Percentiles rank a stretch among this genome's conserved stretches.
Conservation (phyloP, 2,888 invertebrate genomes). For the Parnassius smintheus region DNA sequence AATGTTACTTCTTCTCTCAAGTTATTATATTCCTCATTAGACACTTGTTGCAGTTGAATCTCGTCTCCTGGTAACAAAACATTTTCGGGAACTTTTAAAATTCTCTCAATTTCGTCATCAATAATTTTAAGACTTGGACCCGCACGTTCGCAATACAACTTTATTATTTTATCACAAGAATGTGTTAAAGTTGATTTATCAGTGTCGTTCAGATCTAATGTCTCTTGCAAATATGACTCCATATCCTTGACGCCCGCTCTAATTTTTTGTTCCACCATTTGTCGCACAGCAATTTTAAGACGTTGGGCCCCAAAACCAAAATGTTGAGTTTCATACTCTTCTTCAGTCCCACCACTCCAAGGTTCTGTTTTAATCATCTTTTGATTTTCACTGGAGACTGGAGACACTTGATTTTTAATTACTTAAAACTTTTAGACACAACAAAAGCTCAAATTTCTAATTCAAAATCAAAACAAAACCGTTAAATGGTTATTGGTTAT, state of each 20-base stretch:
- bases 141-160: slow-evolving; percentile 63
- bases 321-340: slow-evolving; percentile 76
- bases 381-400: not conserved
- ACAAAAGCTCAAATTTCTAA: no score
- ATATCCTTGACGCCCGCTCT: slow-evolving; percentile 62
- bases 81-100: slow-evolving; percentile 62
- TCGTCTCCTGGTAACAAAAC: slow-evolving; percentile 68
- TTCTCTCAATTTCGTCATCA: slow-evolving; percentile 63
- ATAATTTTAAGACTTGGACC: slow-evolving; percentile 58
- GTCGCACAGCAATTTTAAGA: slow-evolving; percentile 66
- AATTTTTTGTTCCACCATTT: slow-evolving; percentile 73
- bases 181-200: slow-evolving; percentile 58
- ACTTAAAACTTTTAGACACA: not conserved
- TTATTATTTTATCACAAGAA: slow-evolving; percentile 65
- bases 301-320: slow-evolving; percentile 74
- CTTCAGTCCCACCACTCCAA: slow-evolving; percentile 68
- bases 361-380: slow-evolving; percentile 59
- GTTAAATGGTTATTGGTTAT: no score
- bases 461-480: no score
- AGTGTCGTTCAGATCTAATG: slow-evolving; percentile 63
- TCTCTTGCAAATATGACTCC: slow-evolving; percentile 60
- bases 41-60: slow-evolving; percentile 55
- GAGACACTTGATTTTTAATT: no score
- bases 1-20: slow-evolving; percentile 60
- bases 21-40: slow-evolving; percentile 58